Base-by-base conservation (phyloP, 1,140 invertebrate species). In the Anagrus nilaparvatae region DNA sequence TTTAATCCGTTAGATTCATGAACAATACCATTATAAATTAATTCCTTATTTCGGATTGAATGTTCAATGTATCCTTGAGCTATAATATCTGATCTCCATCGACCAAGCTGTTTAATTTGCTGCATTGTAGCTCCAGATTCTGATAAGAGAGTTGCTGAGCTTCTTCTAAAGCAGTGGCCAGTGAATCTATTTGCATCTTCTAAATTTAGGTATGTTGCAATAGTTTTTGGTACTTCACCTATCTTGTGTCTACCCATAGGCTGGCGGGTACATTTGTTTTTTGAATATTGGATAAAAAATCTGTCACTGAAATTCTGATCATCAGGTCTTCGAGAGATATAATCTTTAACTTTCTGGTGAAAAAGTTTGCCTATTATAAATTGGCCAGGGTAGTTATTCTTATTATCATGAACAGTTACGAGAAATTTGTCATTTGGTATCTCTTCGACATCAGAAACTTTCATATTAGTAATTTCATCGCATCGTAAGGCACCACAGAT, bases 201-300 rank as follows among this genome's bases (percentile, higher is more conserved):
- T 27, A 59, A 34, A 28, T 51, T 38, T 24, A 57, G 42, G 47
- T 43, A 59, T 12, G 21, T 44, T 28, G 53, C 52, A 18, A 60
- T 51, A 40, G 48, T 17, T 46, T 55, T 49, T 21, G 44, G 49
- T 35, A 53, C 48, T 23, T 16, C 25, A 10, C 41, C 42, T 36
- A 56, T 41, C 38, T 53, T 57, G 41, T 61, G 53, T 37, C 44
- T 52, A 3, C 54, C 58, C 16, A 59, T 49, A 5, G 21, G 19
- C 42, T 57, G 51, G 8, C 17, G 17, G 2, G 4, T 5, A 21
- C 39, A 40, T 23, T 40, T 31, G 10, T 29, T 29, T 32, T 40
- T 30, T 9, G n/a, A 6, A 32, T 32, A 14, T 20, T 28, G 10
- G 14, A 40, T 21, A 32, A 40, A 40, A 24, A 29, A 29, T 39